Evolutionary conservation across 1,140 invertebrate genomes (phyloP), one percentile per base, ranked within the genome.

Genomic region (Drosophila sucinea): DNA sequence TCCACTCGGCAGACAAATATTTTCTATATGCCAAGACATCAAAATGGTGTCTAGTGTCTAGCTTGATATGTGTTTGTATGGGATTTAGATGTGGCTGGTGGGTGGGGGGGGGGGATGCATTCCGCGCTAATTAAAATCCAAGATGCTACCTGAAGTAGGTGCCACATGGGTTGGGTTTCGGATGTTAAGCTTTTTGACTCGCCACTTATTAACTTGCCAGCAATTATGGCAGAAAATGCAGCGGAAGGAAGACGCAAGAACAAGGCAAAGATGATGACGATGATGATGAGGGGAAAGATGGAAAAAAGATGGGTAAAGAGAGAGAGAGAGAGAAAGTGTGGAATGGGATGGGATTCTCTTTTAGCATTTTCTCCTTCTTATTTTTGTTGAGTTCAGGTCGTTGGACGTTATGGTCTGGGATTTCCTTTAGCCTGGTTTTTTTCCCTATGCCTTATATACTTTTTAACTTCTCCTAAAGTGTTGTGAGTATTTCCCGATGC

Each of bases 141-240:
- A 27, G 44, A 51, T 51, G 44, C 44, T 27, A 25, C 23, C 27
- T 51, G 23, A 51, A 27, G 23, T 27, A 51, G 44, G 44, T 51
- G 44, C 44, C 25, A 25, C 25, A 25, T 51, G 44, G 23, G 1
- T 51, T 2, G 23, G 23, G 44, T 51, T 51, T 51, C 6, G 44
- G 44, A 51, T 51, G 68, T 70, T 72, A 73, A 81, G 81, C 74
- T 77, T 77, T 77, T 77, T 85, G 77, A 85, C 68, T 68, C 66
- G 70, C 64, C 81, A 85, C 82, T 85, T 85, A 85, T 85, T 85
- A 85, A 81, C 78, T 85, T 81, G 82, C 70, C 78, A 77, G 83
- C 83, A 85, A 85, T 85, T 86, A 85, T 85, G 75, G 70, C 67
- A 61, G 41, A 70, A 73, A 67, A 77, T 54, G 65, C 70, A 69